Base-by-base conservation (phyloP, 2,113 vertebrate species). In the Nothocercus nigrocapillus region DNA sequence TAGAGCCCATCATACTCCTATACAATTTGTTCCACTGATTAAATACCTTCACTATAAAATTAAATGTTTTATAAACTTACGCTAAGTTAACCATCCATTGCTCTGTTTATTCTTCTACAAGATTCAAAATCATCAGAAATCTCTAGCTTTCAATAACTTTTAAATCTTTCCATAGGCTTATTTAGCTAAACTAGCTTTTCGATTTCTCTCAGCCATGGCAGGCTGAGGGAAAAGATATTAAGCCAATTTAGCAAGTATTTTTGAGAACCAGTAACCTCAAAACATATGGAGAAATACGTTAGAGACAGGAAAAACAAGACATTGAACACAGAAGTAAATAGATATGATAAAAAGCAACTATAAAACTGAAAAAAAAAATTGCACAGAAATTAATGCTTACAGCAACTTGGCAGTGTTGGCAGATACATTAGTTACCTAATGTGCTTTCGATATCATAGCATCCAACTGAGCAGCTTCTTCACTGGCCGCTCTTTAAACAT, bases 401-500 rank as follows among this genome's bases (percentile, higher is more conserved):
- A 72, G 51, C 27, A 53, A 88, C 25, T 66, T 36, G 44, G 30
- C 56, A 70, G 21, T 36, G 34, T 36, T 36, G 36, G 36, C 36
- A 51, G 8, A 38, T 69, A 97, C 83, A 19, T 95, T 79, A 91
- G 80, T 72, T 82, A 56, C 36, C 42, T 30, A 38, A 47, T 73
- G 73, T 73, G 82, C 68, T 82, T 70, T 62, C 68, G 27, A 49
- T 28, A 94, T 74, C 51, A 47, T 88, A 62, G 25, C 42, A 92
- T 83, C 66, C 38, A 78, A 75, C 12, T 30, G 27, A 66, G 56
- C 36, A 80, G 94, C 30, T 40, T 94, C 68, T 28, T 92, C 14
- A 85, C 30, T 82, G 15, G 66, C 63, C 85, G 97, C 96, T 47
- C 56, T 89, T 88, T 96, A 90, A 92, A 97, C 94, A 61, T 96